Evolutionary conservation across 2,797 vertebrate species (phyloP).

Genomic region (Acrocephalus scirpaceus): DNA sequence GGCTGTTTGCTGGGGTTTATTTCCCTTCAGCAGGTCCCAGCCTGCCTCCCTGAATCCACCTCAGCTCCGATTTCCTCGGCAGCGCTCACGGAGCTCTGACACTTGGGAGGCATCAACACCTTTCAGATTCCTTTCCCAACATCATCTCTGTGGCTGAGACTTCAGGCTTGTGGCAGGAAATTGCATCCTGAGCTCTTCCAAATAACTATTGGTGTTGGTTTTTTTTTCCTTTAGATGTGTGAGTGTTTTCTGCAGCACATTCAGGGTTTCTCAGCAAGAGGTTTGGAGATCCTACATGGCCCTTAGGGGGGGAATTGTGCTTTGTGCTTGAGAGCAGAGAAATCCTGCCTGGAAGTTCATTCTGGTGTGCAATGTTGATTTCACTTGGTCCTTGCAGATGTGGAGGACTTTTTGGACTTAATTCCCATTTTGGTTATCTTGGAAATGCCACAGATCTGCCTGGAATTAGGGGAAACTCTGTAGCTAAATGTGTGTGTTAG

Average conservation of each 20-base stretch:
- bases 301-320: background rate
- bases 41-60: background rate
- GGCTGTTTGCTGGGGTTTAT: background rate
- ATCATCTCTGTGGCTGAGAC: background rate
- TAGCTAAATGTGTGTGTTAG: background rate
- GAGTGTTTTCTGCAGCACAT: background rate
- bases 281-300: accelerated
- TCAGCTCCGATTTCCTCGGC: background rate
- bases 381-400: background rate
- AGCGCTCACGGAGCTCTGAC: background rate
- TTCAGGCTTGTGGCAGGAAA: background rate
- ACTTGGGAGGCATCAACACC: background rate
- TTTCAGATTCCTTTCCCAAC: background rate
- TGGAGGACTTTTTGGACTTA: background rate
- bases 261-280: background rate
- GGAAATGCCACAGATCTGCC: background rate
- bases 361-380: background rate
- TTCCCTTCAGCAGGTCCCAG: background rate
- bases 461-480: background rate
- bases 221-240: background rate
- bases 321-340: background rate
- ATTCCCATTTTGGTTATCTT: background rate
- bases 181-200: background rate
- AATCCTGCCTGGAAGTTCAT: background rate
- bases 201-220: background rate